Percentiles rank a stretch among this genome's conserved stretches.
phyloP scores from a whole-genome alignment of 2,113 vertebrate species.

The Centropristis striata region DNA sequence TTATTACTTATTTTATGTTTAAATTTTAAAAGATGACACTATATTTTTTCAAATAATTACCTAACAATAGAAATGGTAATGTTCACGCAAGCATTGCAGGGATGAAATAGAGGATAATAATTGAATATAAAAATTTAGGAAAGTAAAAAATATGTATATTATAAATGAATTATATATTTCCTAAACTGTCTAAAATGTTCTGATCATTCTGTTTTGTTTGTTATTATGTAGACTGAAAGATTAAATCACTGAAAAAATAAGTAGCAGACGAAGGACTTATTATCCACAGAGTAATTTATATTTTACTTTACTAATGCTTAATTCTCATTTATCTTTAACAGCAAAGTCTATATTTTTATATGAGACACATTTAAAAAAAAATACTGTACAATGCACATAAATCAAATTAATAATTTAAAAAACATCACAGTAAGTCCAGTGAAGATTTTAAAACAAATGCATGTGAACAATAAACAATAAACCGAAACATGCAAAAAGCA shows the following conservation, averaged over 20 bases:
- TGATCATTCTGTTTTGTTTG: neutral
- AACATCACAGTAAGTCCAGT: neutral
- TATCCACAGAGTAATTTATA: neutral
- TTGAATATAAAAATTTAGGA: neutral
- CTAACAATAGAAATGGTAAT: neutral
- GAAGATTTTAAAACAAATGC: neutral
- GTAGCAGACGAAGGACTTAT: neutral
- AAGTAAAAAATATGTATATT: neutral
- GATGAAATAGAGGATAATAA: neutral
- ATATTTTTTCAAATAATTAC: neutral
- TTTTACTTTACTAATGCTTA: neutral
- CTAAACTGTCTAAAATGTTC: neutral
- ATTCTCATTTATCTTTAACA: neutral
- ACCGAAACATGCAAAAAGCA: too few relatives aligned
- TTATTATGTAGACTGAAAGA: neutral
- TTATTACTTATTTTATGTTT: neutral
- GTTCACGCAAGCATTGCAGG: neutral
- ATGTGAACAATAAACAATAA: neutral
- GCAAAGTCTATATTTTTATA: neutral
- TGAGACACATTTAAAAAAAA: neutral
- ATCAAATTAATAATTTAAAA: neutral
- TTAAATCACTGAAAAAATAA: neutral
- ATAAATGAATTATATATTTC: neutral
- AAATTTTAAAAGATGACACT: neutral
- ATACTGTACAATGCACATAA: neutral